Evolutionary conservation across 2,797 vertebrate genomes (phyloP), one percentile per base, ranked within the genome.

Genomic region (Sphenodon punctatus): DNA sequence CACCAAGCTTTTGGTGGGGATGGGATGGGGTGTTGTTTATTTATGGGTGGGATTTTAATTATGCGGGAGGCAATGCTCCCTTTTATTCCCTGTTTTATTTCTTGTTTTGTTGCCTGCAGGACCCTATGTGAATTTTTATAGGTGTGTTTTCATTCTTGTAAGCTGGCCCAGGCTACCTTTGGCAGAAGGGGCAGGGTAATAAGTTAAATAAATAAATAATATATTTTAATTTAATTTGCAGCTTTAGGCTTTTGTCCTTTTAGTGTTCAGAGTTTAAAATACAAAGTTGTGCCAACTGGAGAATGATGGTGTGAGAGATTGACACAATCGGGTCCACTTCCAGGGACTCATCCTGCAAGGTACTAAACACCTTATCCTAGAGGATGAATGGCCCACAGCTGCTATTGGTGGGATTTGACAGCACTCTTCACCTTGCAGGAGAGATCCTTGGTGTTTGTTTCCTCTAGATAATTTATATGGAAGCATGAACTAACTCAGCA

Each of bases 221-320:
- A n/a, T n/a, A 5, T 86, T 89, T 81, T 66, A 8, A 59, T 89
- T 88, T 81, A 78, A 20, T 92, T 90, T 90, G 41, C 68, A 82
- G 48, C 72, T 90, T 88, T 82, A 87, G 67, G 16, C 65, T 78
- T 92, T 85, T 89, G 42, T 67, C 72, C 64, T 84, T 58, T 79
- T 67, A 78, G 70, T 68, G 70, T 67, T 80, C 85, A 85, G 1
- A 0, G 6, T 45, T 43, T 38, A 58, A 75, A 5, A 15, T 46
- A 23, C 43, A 20, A 39, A 59, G 23, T 22, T 80, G 25, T 58
- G 3, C 30, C 59, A 27, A 69, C 7, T 1, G 46, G 43, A 30
- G 42, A 53, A 51, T 53, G n/a, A 58, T 63, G 25, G 59, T 70
- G 65, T 75, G 6, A 41, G 63, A 25, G 10, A 63, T 16, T 2